These are phyloP conservation scores for Alcis repandata DNA, from an alignment of 2,888 invertebrate genomes.

Conservation along the genomic window DNA sequence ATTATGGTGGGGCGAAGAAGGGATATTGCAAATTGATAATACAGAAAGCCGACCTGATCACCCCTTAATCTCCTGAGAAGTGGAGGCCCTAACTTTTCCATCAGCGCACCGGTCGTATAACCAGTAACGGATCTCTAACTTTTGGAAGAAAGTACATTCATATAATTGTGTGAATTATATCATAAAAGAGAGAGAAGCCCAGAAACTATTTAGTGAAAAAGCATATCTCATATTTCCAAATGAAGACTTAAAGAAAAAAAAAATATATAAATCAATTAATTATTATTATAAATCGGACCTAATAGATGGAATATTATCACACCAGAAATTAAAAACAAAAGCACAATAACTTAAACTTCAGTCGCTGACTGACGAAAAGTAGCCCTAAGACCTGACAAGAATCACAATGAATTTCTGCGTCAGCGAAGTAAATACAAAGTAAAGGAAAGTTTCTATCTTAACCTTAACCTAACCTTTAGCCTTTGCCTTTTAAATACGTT, in stretches of 20 bases:
- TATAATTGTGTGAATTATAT: not conserved
- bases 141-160: not conserved
- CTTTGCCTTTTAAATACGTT: not conserved
- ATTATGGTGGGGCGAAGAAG: slow-evolving; percentile 43
- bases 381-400: no score
- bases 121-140: slow-evolving; percentile 26
- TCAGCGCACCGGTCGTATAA: slow-evolving; percentile 29
- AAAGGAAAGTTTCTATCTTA: not conserved
- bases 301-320: no score
- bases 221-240: no score
- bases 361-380: no score
- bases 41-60: slow-evolving; percentile 58
- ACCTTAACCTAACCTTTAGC: not conserved
- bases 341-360: no score
- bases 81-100: slow-evolving; percentile 46
- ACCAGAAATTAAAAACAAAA: no score
- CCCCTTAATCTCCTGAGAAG: slow-evolving; percentile 51
- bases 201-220: no score
- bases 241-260: no score
- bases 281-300: no score
- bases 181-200: no score
- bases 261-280: no score
- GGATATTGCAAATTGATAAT: slow-evolving; percentile 65
- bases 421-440: not conserved
- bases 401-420: no score